phyloP scores from a whole-genome alignment of 2,797 vertebrate species.

The Podarcis siculus region DNA sequence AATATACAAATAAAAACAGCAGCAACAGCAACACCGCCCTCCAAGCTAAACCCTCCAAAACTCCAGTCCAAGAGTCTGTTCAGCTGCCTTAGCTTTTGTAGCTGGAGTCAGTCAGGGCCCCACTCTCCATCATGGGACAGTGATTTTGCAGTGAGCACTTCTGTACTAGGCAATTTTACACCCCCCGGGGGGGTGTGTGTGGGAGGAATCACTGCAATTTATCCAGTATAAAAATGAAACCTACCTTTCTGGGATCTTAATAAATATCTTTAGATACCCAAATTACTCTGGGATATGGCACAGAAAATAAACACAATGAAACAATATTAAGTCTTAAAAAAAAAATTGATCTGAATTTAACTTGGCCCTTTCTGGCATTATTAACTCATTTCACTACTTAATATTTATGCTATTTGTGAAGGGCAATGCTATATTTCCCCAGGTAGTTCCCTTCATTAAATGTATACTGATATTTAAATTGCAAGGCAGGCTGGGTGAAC shows the following conservation, averaged over 20 bases:
- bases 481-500: constrained; percentile 24
- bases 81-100: no score
- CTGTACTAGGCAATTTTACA: not conserved
- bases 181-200: no score
- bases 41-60: no score
- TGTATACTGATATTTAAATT: constrained; percentile 48
- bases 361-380: constrained; percentile 20
- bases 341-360: constrained; percentile 19
- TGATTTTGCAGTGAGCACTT: not conserved
- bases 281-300: not conserved
- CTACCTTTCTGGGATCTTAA: not conserved
- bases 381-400: constrained; percentile 43
- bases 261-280: constrained; percentile 3
- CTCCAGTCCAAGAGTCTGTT: no score
- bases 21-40: no score
- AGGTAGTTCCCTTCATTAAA: constrained; percentile 40
- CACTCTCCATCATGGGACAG: not conserved
- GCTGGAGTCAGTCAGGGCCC: no score
- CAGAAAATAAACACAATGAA: constrained; percentile 13
- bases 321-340: not conserved
- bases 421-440: constrained; percentile 40
- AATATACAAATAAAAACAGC: no score
- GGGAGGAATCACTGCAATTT: not conserved
- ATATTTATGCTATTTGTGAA: constrained; percentile 58
- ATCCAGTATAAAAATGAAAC: not conserved